These are phyloP conservation scores for Cephalotes varians DNA, from an alignment of 2,888 invertebrate genomes.

Conservation along the genomic window DNA sequence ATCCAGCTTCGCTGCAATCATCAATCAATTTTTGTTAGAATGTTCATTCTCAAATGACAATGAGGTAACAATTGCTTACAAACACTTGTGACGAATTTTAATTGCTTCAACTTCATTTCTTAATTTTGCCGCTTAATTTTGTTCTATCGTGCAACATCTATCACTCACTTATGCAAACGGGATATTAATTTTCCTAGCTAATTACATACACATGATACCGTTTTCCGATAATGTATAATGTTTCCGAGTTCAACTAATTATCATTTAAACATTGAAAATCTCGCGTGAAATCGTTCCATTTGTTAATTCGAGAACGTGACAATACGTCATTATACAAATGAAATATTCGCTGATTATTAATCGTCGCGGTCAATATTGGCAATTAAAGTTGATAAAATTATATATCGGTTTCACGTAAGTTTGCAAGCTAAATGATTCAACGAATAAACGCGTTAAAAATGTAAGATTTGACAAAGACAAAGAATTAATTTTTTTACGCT, in stretches of 20 bases:
- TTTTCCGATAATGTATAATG: not conserved
- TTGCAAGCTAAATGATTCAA: not conserved
- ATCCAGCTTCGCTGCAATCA: constrained; percentile 96
- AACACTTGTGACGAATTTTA: not conserved
- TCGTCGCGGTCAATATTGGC: constrained; percentile 26
- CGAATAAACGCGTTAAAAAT: constrained; percentile 20
- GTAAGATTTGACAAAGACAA: not conserved
- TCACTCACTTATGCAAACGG: not conserved
- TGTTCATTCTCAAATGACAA: not conserved
- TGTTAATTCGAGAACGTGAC: constrained; percentile 26
- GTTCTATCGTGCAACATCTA: not conserved
- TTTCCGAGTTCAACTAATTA: constrained; percentile 25
- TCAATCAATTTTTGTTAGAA: constrained; percentile 25
- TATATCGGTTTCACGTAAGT: not conserved
- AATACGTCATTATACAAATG: constrained; percentile 25
- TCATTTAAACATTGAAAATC: constrained; percentile 33
- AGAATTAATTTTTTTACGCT: constrained; percentile 9
- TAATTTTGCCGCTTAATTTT: not conserved
- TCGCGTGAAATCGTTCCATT: not conserved
- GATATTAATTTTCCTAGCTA: constrained; percentile 14
- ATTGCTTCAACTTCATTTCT: not conserved
- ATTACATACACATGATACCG: constrained; percentile 4
- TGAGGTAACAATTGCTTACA: not conserved
- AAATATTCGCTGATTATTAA: constrained; percentile 33
- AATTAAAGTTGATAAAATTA: constrained; percentile 43